phyloP scores from a whole-genome alignment of 2,113 vertebrate genomes.

The Furnarius figulus region DNA sequence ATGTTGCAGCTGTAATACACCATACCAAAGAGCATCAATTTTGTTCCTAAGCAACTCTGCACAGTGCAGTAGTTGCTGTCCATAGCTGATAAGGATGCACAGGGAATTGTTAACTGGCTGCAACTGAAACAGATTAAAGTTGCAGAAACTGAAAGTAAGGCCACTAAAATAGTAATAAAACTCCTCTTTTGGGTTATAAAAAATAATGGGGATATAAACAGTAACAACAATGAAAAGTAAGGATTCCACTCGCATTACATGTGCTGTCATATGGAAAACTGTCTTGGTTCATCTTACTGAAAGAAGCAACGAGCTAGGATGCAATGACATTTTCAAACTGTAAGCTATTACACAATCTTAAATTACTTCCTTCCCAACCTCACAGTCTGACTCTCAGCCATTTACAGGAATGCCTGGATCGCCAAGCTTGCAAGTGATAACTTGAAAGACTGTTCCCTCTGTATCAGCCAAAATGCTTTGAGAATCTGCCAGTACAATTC shows the following conservation, averaged over 20 bases:
- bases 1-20: constrained; percentile 36
- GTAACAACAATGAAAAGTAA: neutral
- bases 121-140: constrained; percentile 18
- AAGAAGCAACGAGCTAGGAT: neutral
- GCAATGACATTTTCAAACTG: neutral
- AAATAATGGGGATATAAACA: neutral
- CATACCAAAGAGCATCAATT: constrained; percentile 54
- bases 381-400: neutral
- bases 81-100: constrained; percentile 46
- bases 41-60: constrained; percentile 53
- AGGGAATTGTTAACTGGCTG: constrained; percentile 23
- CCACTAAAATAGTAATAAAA: neutral
- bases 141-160: constrained; percentile 24
- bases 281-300: neutral
- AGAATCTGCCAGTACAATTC: neutral
- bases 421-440: neutral
- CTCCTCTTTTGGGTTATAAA: neutral
- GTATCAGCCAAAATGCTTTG: constrained; percentile 19
- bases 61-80: constrained; percentile 28
- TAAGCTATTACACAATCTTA: neutral
- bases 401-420: constrained; percentile 7
- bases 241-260: neutral
- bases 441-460: neutral
- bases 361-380: neutral
- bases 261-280: neutral